These are phyloP conservation scores for Tetranychus piercei DNA, from an alignment of 2,888 invertebrate species.

Conservation along the genomic window DNA sequence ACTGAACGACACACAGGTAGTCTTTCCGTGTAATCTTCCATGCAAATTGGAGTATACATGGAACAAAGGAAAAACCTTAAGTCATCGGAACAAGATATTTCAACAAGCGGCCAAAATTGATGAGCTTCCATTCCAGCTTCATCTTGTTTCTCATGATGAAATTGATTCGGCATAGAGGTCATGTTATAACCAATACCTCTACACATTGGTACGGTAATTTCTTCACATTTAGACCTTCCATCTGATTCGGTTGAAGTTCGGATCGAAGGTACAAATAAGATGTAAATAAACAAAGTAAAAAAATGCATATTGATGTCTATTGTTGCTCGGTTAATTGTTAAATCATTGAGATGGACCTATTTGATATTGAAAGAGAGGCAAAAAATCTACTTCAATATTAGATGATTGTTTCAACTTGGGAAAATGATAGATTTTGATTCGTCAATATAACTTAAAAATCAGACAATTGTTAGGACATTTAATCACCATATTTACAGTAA, in stretches of 20 bases:
- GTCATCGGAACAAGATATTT: conserved; percentile 88
- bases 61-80: conserved; percentile 93
- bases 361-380: no score
- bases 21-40: conserved; percentile 52
- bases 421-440: no score
- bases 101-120: conserved; percentile 95
- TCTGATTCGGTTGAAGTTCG: background rate
- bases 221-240: conserved; percentile 47
- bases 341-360: no score
- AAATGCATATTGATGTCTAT: no score
- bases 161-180: conserved; percentile 84
- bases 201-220: conserved; percentile 95
- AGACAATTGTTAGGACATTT: no score
- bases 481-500: no score
- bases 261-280: background rate
- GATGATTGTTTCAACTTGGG: no score
- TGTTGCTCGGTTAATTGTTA: no score
- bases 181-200: conserved; percentile 84
- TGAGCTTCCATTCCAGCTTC: conserved; percentile 86
- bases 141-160: conserved; percentile 66
- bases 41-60: conserved; percentile 92
- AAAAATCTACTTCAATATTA: no score
- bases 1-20: conserved; percentile 84
- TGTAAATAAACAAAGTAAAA: background rate
- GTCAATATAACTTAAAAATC: no score